Percentiles rank a stretch among this genome's conserved stretches.
Evolutionary conservation across 2,113 vertebrate species (phyloP).

Genomic region (Ageneiosus marmoratus): DNA sequence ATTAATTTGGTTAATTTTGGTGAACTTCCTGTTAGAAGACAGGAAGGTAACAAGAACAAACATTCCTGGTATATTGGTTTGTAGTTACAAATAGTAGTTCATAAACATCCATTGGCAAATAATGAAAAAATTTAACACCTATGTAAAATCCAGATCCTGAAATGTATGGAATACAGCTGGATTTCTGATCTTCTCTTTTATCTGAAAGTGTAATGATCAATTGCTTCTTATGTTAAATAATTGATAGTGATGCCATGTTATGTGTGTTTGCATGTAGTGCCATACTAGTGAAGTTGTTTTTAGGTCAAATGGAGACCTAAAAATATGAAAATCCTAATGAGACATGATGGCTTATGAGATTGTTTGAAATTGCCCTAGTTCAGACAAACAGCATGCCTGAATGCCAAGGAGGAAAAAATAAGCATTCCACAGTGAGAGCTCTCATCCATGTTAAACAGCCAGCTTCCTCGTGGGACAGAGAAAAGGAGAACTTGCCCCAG

Average conservation of each 20-base stretch:
- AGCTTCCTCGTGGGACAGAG: slow-evolving; percentile 50
- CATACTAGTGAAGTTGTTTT: slow-evolving; percentile 61
- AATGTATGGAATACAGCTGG: not conserved
- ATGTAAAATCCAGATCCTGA: not conserved
- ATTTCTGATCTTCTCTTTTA: slow-evolving; percentile 21
- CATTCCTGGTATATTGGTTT: not conserved
- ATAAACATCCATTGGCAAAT: too few species aligned
- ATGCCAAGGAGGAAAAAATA: slow-evolving; percentile 33
- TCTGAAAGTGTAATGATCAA: slow-evolving; percentile 50
- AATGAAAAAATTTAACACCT: not conserved
- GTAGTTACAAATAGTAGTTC: not conserved
- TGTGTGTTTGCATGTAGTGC: slow-evolving; percentile 36
- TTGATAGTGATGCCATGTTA: slow-evolving; percentile 59
- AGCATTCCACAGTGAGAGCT: slow-evolving; percentile 54
- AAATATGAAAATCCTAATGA: slow-evolving; percentile 47
- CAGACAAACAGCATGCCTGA: slow-evolving; percentile 34
- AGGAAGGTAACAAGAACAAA: not conserved
- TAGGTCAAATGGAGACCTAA: slow-evolving; percentile 64
- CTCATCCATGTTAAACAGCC: slow-evolving; percentile 61
- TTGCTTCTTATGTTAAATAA: slow-evolving; percentile 67
- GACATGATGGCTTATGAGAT: slow-evolving; percentile 57
- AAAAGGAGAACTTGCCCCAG: slow-evolving; percentile 25
- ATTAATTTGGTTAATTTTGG: not conserved
- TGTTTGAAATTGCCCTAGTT: slow-evolving; percentile 68
- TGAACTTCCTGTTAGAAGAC: not conserved